phyloP scores from a whole-genome alignment of 2,797 vertebrate genomes.

The Hemibagrus guttatus region DNA sequence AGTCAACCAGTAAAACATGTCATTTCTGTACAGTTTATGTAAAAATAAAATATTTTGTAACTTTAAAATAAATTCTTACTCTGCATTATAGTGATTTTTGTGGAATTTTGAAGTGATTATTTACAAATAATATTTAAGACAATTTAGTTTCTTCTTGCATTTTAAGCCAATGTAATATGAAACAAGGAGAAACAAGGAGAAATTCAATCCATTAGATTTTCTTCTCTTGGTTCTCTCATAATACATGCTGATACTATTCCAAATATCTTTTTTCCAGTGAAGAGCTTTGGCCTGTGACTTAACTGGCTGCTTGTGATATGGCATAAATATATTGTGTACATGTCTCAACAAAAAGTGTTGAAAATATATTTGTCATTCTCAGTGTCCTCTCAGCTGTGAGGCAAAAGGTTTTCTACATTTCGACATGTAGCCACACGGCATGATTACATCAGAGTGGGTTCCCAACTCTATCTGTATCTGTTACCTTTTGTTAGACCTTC shows the following conservation, averaged over 20 bases:
- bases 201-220: not conserved
- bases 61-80: conserved; percentile 69
- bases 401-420: conserved; percentile 37
- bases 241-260: not conserved
- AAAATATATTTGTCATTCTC: conserved; percentile 50
- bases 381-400: conserved; percentile 44
- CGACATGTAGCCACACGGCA: conserved; percentile 47
- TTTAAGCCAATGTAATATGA: not conserved
- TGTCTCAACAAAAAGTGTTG: conserved; percentile 25
- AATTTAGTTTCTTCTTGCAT: not conserved
- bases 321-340: conserved; percentile 8
- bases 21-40: conserved; percentile 98
- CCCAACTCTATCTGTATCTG: conserved; percentile 44
- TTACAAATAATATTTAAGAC: not conserved
- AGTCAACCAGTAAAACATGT: conserved; percentile 96
- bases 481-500: conserved; percentile 62
- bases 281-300: not conserved
- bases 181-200: not conserved
- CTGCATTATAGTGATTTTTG: conserved; percentile 49
- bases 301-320: not conserved
- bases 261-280: not conserved
- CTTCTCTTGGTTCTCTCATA: not conserved
- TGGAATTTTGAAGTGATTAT: not conserved
- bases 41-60: conserved; percentile 83
- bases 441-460: conserved; percentile 61